Conservation (phyloP, 2,113 vertebrate species). For the Crotalus helleri region DNA sequence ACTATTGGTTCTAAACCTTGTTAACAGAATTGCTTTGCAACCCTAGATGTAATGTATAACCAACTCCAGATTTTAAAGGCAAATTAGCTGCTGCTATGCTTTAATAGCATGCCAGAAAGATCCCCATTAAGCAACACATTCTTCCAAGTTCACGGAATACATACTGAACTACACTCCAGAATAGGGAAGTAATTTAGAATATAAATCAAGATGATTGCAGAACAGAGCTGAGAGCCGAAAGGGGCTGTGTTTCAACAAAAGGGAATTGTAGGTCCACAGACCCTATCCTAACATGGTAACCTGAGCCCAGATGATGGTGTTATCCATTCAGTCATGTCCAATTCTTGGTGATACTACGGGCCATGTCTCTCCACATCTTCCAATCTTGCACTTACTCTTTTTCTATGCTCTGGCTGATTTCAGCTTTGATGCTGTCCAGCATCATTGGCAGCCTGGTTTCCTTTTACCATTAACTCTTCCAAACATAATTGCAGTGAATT, state of each 20-base stretch:
- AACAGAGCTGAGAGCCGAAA: not conserved
- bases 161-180: conserved; percentile 1
- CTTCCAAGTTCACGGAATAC: conserved; percentile 7
- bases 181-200: not conserved
- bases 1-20: not conserved
- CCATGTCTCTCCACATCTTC: too few species aligned
- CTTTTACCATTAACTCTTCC: too few species aligned
- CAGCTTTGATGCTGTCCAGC: too few species aligned
- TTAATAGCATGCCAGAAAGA: conserved; percentile 28
- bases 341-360: too few species aligned
- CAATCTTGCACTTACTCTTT: too few species aligned
- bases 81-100: conserved; percentile 45
- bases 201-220: conserved; percentile 5
- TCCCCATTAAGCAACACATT: conserved; percentile 27
- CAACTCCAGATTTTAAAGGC: conserved; percentile 30
- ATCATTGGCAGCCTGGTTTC: too few species aligned
- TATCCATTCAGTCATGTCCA: too few species aligned
- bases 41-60: conserved; percentile 32
- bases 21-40: not conserved
- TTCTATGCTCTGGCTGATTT: too few species aligned
- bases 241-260: not conserved
- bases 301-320: too few species aligned
- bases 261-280: not conserved
- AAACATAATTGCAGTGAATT: too few species aligned
- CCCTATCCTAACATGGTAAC: not conserved